Conservation (phyloP, 1,140 invertebrate species). For the Pollicipes pollicipes region DNA sequence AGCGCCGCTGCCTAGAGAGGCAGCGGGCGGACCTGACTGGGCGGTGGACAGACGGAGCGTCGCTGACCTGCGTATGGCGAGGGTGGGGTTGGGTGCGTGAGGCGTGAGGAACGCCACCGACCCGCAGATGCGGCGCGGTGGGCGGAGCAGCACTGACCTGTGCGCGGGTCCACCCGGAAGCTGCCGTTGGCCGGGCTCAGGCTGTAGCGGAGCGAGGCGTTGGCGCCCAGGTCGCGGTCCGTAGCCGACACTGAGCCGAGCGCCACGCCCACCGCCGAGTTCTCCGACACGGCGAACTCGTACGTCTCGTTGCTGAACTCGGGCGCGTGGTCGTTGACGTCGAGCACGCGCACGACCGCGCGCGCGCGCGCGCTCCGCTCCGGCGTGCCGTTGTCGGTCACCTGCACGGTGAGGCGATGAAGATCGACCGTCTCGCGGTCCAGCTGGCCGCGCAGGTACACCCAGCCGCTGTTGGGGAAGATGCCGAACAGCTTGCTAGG, state of each 20-base stretch:
- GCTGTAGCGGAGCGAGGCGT: slow-evolving; percentile 71
- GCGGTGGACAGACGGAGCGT: no score
- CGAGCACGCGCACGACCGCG: slow-evolving; percentile 57
- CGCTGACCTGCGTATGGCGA: no score
- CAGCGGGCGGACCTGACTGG: no score
- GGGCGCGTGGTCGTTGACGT: slow-evolving; percentile 73
- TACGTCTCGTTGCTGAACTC: slow-evolving; percentile 39
- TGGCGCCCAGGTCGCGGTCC: slow-evolving; percentile 70
- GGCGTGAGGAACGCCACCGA: no score
- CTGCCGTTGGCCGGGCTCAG: slow-evolving; percentile 56
- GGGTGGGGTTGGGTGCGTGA: no score
- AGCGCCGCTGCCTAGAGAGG: no score
- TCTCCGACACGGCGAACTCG: slow-evolving; percentile 69
- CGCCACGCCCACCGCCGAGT: slow-evolving; percentile 51
- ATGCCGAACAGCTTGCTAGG: slow-evolving; percentile 54
- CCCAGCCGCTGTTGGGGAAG: slow-evolving; percentile 66
- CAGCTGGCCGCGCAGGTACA: slow-evolving; percentile 46
- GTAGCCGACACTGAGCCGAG: slow-evolving; percentile 58
- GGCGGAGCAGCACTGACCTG: slow-evolving; percentile 42
- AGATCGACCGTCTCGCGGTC: slow-evolving; percentile 59
- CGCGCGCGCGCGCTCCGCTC: slow-evolving; percentile 58
- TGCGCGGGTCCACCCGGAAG: slow-evolving; percentile 61
- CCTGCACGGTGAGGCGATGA: slow-evolving; percentile 59
- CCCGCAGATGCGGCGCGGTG: no score
- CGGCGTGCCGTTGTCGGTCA: slow-evolving; percentile 72